phyloP scores from a whole-genome alignment of 2,113 vertebrate genomes.

The Antennarius striatus region DNA sequence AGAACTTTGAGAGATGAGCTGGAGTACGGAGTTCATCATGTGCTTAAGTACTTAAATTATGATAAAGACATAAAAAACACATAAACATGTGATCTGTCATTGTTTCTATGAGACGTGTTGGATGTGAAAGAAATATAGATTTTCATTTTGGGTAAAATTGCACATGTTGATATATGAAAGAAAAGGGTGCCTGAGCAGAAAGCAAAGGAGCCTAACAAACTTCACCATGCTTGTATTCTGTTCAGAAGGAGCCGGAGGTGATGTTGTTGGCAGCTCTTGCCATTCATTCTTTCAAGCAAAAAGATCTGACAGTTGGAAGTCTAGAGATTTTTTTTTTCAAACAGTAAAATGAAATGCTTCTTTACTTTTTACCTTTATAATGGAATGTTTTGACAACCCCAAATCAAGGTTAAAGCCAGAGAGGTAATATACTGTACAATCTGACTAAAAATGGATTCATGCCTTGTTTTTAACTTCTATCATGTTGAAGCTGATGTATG shows the following conservation, averaged over 20 bases:
- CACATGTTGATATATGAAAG: slow-evolving; percentile 12
- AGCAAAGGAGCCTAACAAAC: background rate
- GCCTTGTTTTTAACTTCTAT: background rate
- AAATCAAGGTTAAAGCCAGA: background rate
- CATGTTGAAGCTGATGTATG: background rate
- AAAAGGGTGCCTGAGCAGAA: slow-evolving; percentile 17
- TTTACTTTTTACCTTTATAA: slow-evolving; percentile 21
- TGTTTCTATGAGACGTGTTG: background rate
- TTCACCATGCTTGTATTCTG: slow-evolving; percentile 4
- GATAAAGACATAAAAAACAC: too few species aligned
- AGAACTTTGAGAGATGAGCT: too few species aligned
- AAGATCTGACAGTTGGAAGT: background rate
- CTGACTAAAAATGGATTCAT: slow-evolving; percentile 4
- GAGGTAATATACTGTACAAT: background rate
- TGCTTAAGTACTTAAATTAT: too few species aligned
- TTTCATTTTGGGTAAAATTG: slow-evolving; percentile 1
- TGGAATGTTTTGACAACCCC: background rate
- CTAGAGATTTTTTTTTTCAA: background rate
- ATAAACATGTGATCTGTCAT: too few species aligned
- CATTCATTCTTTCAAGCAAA: slow-evolving; percentile 20
- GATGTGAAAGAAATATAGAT: background rate
- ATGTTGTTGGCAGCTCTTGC: slow-evolving; percentile 3
- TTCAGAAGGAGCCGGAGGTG: slow-evolving; percentile 12
- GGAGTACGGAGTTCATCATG: too few species aligned
- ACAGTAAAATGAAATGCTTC: background rate